Base-by-base conservation (phyloP, 2,113 vertebrate species). In the Noctilio leporinus region DNA sequence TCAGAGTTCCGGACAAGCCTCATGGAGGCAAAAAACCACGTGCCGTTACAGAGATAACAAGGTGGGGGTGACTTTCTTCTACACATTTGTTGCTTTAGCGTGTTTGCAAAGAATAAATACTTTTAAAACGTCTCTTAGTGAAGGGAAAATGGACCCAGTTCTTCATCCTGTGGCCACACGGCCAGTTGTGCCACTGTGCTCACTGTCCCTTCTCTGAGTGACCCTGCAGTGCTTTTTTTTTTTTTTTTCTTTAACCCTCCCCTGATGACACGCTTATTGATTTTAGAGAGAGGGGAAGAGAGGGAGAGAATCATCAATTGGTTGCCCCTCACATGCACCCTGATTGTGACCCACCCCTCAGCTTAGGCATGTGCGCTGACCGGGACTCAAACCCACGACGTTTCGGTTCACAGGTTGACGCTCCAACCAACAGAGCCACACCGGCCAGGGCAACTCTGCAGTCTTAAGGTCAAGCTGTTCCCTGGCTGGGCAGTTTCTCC, bases 31-130 rank as follows among this genome's bases (percentile, higher is more conserved):
- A 11, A 49, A 53, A 49, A 28, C 14, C 14, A 10, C 16, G 14
- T 69, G 64, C 5, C 17, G 4, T 24, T 19, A 19, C 15, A 24
- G 20, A 35, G 55, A 26, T 24, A 20, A 19, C 38, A 28, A 20
- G 35, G 7, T 5, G 40, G 4, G 30, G 64, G 85, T 47, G 69
- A 73, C 78, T 69, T 75, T 59, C 35, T 67, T 10, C 8, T 49
- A 12, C 30, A 3, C 35, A 35, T 62, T 65, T 20, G 7, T 55
- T 83, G 82, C 75, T 86, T 3, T 80, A 33, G 65, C 38, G 7
- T 47, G 12, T 91, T 67, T 38, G 15, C 64, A 62, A 80, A 65
- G 45, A 90, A 43, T 11, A n/a, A 93, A 93, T 72, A 82, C 47
- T 57, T 16, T 43, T 24, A 62, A 47, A 40, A 57, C 38, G 28